Evolutionary conservation across 2,113 vertebrate genomes (phyloP).

Genomic region (Miniopterus natalensis): DNA sequence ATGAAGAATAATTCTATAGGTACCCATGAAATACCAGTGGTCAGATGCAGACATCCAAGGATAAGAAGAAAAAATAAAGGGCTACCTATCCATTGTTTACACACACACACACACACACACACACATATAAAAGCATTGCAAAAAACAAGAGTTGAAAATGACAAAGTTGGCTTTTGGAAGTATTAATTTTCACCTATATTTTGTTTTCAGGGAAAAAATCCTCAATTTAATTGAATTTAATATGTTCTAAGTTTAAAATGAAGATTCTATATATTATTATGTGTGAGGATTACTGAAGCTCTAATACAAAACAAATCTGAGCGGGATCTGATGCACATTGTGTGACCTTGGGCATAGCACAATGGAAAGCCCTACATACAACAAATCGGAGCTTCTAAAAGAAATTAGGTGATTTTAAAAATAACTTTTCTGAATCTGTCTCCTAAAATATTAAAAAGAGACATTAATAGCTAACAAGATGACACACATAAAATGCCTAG

Average conservation of each 20-base stretch:
- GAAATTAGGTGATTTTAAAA: not conserved
- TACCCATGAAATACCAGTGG: not conserved
- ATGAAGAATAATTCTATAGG: conserved; percentile 52
- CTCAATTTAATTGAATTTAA: not conserved
- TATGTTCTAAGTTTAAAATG: conserved; percentile 20
- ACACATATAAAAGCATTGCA: not conserved
- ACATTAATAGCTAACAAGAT: not conserved
- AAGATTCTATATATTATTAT: not conserved
- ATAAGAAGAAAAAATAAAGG: not conserved
- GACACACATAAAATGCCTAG: not conserved
- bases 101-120: no score
- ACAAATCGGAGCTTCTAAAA: not conserved
- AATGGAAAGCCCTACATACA: not conserved
- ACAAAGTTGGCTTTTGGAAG: not conserved
- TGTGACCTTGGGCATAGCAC: not conserved
- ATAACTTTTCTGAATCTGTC: not conserved
- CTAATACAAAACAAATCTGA: not conserved
- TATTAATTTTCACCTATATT: conserved; percentile 26
- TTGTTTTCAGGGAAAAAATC: conserved; percentile 29
- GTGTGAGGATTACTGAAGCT: not conserved
- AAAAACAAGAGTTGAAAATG: conserved; percentile 49
- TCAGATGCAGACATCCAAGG: not conserved
- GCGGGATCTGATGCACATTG: not conserved
- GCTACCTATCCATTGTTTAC: not conserved
- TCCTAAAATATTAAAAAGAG: conserved; percentile 38